Evolutionary conservation across 2,888 invertebrate species (phyloP), one percentile per base, ranked within the genome.

Genomic region (Thera obeliscata): DNA sequence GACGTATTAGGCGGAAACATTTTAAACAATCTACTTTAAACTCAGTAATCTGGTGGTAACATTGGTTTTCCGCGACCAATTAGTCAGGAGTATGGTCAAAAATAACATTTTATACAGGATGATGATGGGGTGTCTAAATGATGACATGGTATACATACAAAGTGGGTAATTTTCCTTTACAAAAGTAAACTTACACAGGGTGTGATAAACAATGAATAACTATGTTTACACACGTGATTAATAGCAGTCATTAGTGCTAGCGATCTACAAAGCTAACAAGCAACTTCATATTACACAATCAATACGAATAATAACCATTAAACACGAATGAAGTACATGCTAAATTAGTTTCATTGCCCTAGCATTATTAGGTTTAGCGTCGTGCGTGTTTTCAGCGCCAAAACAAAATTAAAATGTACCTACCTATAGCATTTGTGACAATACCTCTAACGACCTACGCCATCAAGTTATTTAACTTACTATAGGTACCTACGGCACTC

Each of bases 201-300:
- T 75, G 74, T 79, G 78, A 80, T 73, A 70, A 70, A 72, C 79
- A 79, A 77, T 82, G 78, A 81, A 81, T 75, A 76, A 79, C 75
- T 78, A 74, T 85, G 85, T 85, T 77, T 74, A 76, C 77, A 80
- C 74, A 68, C 70, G 69, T 86, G 86, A 86, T 87, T 79, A 81
- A 82, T 81, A 71, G 74, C 73, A 70, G 72, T 76, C 70, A 77
- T 82, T 81, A 76, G 65, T 73, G 68, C 54, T 55, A 74, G 74
- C 72, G 66, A 76, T 76, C 72, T 61, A 74, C 69, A 61, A 66
- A 73, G 71, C 71, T 74, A 65, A 75, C 75, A 74, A 72, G 63
- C 70, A 59, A 63, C 52, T 71, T 71, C 67, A 73, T 64, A 66
- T 70, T 67, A 46, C 66, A 78, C 73, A 76, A 72, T 60, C 60